phyloP scores from a whole-genome alignment of 1,140 invertebrate species.

The Galendromus occidentalis region DNA sequence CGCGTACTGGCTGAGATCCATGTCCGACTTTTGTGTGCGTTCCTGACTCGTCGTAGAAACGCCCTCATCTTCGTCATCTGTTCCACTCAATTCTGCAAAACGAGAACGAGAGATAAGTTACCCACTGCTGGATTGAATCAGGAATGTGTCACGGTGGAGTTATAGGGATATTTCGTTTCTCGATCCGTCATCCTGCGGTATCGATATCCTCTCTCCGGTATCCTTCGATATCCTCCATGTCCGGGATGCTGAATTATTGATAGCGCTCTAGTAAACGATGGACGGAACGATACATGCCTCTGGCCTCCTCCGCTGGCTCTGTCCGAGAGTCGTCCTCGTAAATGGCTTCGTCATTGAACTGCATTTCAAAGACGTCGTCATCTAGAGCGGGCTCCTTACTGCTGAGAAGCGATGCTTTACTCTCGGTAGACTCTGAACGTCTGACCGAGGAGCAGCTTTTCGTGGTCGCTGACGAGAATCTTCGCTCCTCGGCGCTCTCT shows the following conservation, averaged over 20 bases:
- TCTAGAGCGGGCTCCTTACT: neutral
- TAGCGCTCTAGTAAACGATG: too few relatives aligned
- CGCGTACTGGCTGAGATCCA: constrained; percentile 5
- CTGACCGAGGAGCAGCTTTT: neutral
- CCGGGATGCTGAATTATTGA: too few relatives aligned
- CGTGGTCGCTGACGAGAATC: neutral
- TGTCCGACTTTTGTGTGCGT: neutral
- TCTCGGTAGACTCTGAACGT: neutral
- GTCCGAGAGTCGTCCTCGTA: neutral
- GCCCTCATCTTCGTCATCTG: neutral
- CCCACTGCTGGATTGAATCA: too few relatives aligned
- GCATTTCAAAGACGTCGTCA: constrained; percentile 9
- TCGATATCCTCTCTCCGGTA: too few relatives aligned
- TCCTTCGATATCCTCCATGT: too few relatives aligned
- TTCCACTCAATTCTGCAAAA: neutral
- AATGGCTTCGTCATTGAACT: constrained; percentile 9
- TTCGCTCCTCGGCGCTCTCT: neutral
- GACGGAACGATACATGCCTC: neutral
- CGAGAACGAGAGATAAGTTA: too few relatives aligned
- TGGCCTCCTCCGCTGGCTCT: neutral
- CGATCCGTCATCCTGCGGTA: too few relatives aligned
- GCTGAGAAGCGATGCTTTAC: neutral
- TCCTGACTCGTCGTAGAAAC: neutral
- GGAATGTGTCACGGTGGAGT: too few relatives aligned
- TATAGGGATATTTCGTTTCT: too few relatives aligned